Percentiles rank a stretch among this genome's conserved stretches.
phyloP scores from a whole-genome alignment of 2,113 vertebrate genomes.

The Puma concolor region DNA sequence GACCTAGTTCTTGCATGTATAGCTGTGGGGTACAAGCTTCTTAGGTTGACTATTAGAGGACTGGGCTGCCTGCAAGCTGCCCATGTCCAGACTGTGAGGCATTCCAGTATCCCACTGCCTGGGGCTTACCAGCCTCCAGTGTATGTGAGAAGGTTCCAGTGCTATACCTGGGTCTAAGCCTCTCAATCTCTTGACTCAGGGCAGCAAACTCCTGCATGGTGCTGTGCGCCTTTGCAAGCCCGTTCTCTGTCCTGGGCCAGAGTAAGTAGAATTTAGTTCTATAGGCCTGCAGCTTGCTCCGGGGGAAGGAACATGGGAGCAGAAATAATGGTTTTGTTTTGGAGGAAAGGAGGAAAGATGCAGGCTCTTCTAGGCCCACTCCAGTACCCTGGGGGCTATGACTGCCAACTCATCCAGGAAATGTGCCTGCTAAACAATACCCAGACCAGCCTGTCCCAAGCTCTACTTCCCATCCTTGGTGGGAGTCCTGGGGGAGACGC shows the following conservation, averaged over 20 bases:
- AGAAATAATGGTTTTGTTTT: slow-evolving; percentile 78
- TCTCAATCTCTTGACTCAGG: not conserved
- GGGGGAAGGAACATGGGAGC: slow-evolving; percentile 64
- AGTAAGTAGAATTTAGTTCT: not conserved
- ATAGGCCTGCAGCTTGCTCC: not conserved
- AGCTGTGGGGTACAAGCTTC: not conserved
- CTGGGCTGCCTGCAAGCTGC: not conserved
- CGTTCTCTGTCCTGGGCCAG: not conserved
- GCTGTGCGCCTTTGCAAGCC: not conserved
- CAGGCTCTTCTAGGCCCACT: slow-evolving; percentile 65
- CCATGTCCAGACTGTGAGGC: not conserved
- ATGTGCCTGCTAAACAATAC: slow-evolving; percentile 77
- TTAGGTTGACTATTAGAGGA: not conserved
- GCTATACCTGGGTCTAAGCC: not conserved
- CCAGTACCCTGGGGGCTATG: not conserved
- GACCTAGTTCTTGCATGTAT: not conserved
- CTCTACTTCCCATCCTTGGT: slow-evolving; percentile 39
- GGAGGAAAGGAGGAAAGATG: slow-evolving; percentile 79
- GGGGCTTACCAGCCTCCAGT: not conserved
- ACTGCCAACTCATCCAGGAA: slow-evolving; percentile 74
- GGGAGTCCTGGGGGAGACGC: not conserved
- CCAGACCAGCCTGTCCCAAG: not conserved
- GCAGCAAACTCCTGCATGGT: not conserved
- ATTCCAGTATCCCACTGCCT: not conserved
- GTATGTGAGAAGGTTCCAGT: not conserved